Evolutionary conservation across 2,113 vertebrate species (phyloP).

Genomic region (Hippoglossus stenolepis): DNA sequence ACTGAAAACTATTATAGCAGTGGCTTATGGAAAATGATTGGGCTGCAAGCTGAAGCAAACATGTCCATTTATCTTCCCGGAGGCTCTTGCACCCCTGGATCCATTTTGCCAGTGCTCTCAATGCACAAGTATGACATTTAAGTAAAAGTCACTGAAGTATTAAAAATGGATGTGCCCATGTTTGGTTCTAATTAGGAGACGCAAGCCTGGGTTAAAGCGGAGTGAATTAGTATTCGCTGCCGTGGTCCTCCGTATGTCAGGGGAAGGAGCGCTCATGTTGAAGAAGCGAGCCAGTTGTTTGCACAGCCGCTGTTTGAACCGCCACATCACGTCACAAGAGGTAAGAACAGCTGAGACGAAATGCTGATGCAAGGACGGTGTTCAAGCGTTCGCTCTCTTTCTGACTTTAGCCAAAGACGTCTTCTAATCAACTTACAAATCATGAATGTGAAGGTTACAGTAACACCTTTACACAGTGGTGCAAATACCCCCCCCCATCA

Average conservation of each 20-base stretch:
- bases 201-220: not conserved
- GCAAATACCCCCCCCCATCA: conserved; percentile 70
- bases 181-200: conserved; percentile 56
- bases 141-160: conserved; percentile 62
- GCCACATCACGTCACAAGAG: conserved; percentile 21
- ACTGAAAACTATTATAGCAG: not conserved
- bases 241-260: conserved; percentile 14
- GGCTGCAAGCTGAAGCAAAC: conserved; percentile 26
- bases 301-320: conserved; percentile 3
- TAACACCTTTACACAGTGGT: conserved; percentile 37
- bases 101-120: conserved; percentile 31
- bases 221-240: conserved; percentile 56
- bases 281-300: conserved; percentile 42
- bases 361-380: conserved; percentile 42
- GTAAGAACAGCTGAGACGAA: conserved; percentile 18
- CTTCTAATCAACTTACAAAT: conserved; percentile 72
- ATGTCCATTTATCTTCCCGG: conserved; percentile 37
- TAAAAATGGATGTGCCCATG: conserved; percentile 47
- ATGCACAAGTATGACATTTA: conserved; percentile 58
- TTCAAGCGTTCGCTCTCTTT: conserved; percentile 17
- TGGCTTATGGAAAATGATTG: conserved; percentile 25
- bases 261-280: conserved; percentile 13
- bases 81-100: not conserved
- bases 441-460: conserved; percentile 57
- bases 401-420: conserved; percentile 73